Conservation (phyloP, 2,797 vertebrate genomes). For the Alca torda region DNA sequence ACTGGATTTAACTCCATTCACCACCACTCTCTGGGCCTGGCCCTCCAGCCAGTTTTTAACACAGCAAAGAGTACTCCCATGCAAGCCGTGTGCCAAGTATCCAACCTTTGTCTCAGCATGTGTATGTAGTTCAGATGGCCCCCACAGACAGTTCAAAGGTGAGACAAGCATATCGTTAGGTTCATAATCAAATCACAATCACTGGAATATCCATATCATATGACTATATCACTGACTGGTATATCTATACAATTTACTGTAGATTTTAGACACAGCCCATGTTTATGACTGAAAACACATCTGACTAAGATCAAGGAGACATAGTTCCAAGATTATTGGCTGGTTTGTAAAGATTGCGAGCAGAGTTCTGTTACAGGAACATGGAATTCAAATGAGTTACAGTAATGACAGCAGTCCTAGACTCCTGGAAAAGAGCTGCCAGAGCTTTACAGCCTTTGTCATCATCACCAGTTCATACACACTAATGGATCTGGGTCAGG, state of each 20-base stretch:
- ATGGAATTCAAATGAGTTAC: background rate
- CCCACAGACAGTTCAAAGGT: background rate
- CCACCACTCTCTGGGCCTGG: too few species aligned
- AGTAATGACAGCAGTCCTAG: background rate
- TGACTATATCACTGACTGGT: background rate
- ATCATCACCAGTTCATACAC: background rate
- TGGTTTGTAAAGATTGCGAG: background rate
- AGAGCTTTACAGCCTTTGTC: background rate
- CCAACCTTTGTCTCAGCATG: background rate
- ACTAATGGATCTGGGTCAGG: background rate
- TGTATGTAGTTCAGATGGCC: background rate
- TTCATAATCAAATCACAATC: background rate
- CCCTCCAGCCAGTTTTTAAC: too few species aligned
- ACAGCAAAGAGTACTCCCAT: too few species aligned
- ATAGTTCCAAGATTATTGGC: background rate
- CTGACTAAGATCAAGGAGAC: background rate
- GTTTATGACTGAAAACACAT: background rate
- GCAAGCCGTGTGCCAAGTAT: too few species aligned
- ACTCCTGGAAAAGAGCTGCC: background rate
- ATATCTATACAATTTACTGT: background rate
- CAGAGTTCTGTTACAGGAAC: background rate
- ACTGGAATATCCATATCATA: background rate
- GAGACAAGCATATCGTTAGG: background rate
- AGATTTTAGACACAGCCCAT: background rate
- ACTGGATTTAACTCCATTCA: too few species aligned